Base-by-base conservation (phyloP, 2,888 invertebrate species). In the Pseudanteris insignis region DNA sequence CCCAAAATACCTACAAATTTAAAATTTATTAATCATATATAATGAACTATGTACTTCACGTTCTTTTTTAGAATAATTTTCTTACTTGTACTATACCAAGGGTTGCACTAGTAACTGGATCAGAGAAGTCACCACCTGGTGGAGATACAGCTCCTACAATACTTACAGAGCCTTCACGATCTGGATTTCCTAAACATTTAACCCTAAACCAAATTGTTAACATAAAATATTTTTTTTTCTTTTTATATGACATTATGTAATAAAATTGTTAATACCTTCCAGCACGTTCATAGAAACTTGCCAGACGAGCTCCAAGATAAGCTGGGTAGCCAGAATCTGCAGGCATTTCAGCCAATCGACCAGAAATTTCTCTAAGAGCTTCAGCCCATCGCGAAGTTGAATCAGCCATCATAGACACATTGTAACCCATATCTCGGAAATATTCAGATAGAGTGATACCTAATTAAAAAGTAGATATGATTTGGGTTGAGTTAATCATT, bases 321-420 rank as follows among this genome's bases (percentile, higher is more conserved):
- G 99, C 99, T 32, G 99, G 99, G 83, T 99, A 99, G 79, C 99
- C 99, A 36, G 89, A 89, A 85, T 94, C 96, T 73, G 99, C 99
- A 77, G 99, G 99, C 99, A 99, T 99, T 87, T 99, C 99, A 80
- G 99, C 99, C 80, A 99, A 86, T 83, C 99, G 97, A 72, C 91
- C 97, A 0, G 98, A 98, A 84, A 99, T 99, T 89, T 99, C 99
- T 84, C 99, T 89, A 82, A 99, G 87, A 71, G 99, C 99, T 83
- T 99, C 99, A 61, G 99, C 99, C 99, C 99, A 99, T 84, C 99
- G 94, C 8, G 98, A 99, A 11, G 99, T 99, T 15, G 98, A 99
- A 84, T 99, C 99, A 64, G 99, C 99, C 99, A 99, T 99, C 99
- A 99, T 99, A 70, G 98, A 96, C 33, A 99, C 99, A 81, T 99